A percentile compares a stretch with the other conserved stretches of the same genome.
Evolutionary conservation across 2,888 invertebrate genomes (phyloP).

Genomic region (Salticus scenicus): DNA sequence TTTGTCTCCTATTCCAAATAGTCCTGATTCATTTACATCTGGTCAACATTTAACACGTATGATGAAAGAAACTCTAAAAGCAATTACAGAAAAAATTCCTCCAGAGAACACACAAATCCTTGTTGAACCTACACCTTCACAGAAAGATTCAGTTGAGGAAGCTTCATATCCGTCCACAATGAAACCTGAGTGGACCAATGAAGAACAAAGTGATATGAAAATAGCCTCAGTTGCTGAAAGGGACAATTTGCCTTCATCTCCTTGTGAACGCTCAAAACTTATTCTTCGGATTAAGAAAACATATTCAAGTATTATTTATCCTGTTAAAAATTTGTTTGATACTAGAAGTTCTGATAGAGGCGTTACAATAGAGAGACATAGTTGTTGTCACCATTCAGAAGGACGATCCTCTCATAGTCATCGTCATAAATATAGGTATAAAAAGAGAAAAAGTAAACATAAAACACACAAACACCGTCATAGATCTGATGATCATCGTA

Average conservation of each 20-base stretch:
- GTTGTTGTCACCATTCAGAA: background rate
- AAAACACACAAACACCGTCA: conserved; percentile 37
- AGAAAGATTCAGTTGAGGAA: background rate
- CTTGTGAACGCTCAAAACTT: conserved; percentile 66
- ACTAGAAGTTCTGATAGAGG: conserved; percentile 12
- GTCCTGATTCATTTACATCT: background rate
- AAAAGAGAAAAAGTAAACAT: conserved; percentile 62
- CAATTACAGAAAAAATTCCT: conserved; percentile 50
- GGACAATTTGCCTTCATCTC: conserved; percentile 46
- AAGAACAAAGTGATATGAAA: conserved; percentile 34
- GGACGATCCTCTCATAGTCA: background rate
- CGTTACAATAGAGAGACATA: background rate
- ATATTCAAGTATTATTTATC: conserved; percentile 50
- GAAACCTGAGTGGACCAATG: conserved; percentile 48
- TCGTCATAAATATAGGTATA: conserved; percentile 26
- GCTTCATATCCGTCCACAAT: conserved; percentile 65
- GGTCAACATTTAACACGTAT: conserved; percentile 22
- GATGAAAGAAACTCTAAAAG: conserved; percentile 53
- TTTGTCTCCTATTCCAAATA: background rate
- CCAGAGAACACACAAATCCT: conserved; percentile 26
- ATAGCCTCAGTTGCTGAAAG: conserved; percentile 34
- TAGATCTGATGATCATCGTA: conserved; percentile 18
- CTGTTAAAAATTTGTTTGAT: conserved; percentile 35
- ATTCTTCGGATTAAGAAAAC: conserved; percentile 69
- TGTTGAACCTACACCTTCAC: background rate